Conservation (phyloP, 2,888 invertebrate genomes). For the Abscondita cerata region DNA sequence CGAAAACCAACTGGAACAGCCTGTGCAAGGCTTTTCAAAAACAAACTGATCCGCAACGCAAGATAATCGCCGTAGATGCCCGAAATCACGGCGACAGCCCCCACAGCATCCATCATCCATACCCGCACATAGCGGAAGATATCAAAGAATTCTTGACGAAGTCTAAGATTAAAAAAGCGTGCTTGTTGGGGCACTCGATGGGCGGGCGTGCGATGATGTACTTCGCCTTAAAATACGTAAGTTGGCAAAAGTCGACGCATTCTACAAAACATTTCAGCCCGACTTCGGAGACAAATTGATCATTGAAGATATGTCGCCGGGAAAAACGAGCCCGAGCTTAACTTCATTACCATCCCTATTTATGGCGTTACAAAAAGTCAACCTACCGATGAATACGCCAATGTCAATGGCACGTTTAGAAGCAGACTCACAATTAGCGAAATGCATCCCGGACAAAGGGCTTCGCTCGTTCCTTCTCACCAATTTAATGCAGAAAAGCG, state of each 20-base stretch:
- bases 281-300: conserved; percentile 70
- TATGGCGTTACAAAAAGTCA: conserved; percentile 68
- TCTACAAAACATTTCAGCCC: conserved; percentile 52
- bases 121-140: conserved; percentile 78
- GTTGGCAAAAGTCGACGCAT: conserved; percentile 33
- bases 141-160: conserved; percentile 70
- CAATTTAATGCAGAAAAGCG: conserved; percentile 69
- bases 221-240: conserved; percentile 75
- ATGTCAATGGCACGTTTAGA: conserved; percentile 73
- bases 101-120: conserved; percentile 76
- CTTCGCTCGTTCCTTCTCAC: conserved; percentile 82
- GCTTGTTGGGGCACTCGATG: conserved; percentile 92
- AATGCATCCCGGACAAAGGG: conserved; percentile 63
- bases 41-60: conserved; percentile 69
- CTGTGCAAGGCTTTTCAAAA: conserved; percentile 74
- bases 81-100: conserved; percentile 96
- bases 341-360: conserved; percentile 70
- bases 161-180: conserved; percentile 68
- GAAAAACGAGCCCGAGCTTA: conserved; percentile 67
- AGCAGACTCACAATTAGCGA: conserved; percentile 70
- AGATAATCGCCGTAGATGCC: conserved; percentile 83
- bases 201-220: conserved; percentile 91
- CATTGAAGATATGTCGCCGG: conserved; percentile 77
- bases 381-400: conserved; percentile 66
- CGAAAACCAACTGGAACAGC: conserved; percentile 86